Percentiles rank a stretch among this genome's conserved stretches.
Conservation (phyloP, 2,113 vertebrate genomes). For the Bufo bufo region DNA sequence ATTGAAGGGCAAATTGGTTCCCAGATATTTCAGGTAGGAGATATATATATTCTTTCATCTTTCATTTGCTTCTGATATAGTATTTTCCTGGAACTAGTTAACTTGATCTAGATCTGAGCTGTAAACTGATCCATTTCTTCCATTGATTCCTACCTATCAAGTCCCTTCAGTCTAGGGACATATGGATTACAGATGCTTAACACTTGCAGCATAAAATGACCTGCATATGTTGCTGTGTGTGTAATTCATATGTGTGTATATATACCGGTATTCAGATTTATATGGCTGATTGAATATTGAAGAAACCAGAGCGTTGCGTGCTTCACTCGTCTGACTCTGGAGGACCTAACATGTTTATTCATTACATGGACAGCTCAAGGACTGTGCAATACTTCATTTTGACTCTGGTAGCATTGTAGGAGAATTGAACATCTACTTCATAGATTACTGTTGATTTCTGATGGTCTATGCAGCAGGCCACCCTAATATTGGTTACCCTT, state of each 20-base stretch:
- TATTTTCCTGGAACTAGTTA: neutral
- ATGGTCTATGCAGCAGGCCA: too few relatives aligned
- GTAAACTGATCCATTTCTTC: neutral
- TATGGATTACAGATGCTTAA: conserved; percentile 10
- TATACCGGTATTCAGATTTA: neutral
- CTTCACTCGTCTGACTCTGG: too few relatives aligned
- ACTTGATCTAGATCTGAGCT: neutral
- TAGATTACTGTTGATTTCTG: too few relatives aligned
- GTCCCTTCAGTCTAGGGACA: neutral
- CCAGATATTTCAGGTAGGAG: neutral
- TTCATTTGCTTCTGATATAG: neutral
- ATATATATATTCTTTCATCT: neutral
- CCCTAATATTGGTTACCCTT: too few relatives aligned
- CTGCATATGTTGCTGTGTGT: neutral
- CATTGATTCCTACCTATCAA: neutral
- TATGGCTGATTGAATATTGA: neutral
- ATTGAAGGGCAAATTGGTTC: neutral
- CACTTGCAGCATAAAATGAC: neutral
- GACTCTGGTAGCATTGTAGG: too few relatives aligned
- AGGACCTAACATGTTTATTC: too few relatives aligned
- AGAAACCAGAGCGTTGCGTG: too few relatives aligned
- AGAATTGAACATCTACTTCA: too few relatives aligned
- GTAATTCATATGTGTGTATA: neutral
- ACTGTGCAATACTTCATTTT: too few relatives aligned
- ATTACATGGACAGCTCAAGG: too few relatives aligned